Evolutionary conservation across 92 coral and sea anemone genomes (phyloP).

Genomic region (Zoanthus solanderi): DNA sequence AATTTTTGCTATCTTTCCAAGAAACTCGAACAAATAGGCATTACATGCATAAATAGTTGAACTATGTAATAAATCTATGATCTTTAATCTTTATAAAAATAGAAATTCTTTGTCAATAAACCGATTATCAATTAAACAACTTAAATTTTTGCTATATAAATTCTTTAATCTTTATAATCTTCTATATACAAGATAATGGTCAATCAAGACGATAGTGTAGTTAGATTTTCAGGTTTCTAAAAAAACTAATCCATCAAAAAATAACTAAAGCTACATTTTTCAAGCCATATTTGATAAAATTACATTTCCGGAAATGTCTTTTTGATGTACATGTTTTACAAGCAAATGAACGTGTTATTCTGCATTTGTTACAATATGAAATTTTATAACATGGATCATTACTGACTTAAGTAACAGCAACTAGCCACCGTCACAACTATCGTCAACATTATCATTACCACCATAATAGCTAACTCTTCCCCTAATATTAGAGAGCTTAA

Average conservation of each 20-base stretch:
- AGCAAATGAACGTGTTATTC: background rate
- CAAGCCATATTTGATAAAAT: background rate
- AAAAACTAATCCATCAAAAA: background rate
- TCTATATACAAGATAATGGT: conserved; percentile 16
- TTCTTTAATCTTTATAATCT: background rate
- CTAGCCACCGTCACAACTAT: background rate
- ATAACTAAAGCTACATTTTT: background rate
- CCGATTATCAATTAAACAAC: conserved; percentile 13
- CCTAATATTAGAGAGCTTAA: too few relatives aligned
- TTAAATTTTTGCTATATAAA: background rate
- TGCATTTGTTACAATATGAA: too few relatives aligned
- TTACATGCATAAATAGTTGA: conserved; percentile 72
- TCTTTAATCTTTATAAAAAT: conserved; percentile 30
- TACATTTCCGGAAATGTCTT: background rate
- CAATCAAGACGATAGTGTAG: background rate
- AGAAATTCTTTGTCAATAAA: conserved; percentile 30
- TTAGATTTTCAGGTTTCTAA: background rate
- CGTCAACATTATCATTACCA: too few relatives aligned
- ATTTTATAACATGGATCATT: background rate
- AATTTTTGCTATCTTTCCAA: conserved; percentile 41
- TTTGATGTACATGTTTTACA: background rate
- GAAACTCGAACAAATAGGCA: conserved; percentile 57
- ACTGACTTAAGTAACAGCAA: background rate
- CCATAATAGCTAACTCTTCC: too few relatives aligned
- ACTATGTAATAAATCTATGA: conserved; percentile 40